Evolutionary conservation across 2,797 vertebrate genomes (phyloP).

Genomic region (Mastacembelus armatus): DNA sequence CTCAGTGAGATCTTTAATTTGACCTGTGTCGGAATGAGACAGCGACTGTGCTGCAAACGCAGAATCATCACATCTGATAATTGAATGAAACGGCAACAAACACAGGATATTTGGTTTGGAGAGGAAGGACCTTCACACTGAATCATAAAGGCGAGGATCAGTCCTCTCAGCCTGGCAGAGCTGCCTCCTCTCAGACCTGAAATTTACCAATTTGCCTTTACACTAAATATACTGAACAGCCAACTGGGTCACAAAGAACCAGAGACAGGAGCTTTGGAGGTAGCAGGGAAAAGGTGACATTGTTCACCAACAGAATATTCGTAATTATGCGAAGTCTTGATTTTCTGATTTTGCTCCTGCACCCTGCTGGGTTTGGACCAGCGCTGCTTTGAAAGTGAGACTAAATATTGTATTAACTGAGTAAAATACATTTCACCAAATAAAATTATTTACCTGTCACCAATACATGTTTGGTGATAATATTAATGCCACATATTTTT

Average conservation of each 20-base stretch:
- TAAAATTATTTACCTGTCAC: not conserved
- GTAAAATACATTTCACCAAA: not conserved
- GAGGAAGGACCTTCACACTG: not conserved
- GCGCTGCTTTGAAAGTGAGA: too few relatives aligned
- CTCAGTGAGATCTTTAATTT: not conserved
- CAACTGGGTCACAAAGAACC: not conserved
- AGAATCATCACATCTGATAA: not conserved
- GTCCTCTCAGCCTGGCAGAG: not conserved
- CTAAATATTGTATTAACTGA: too few relatives aligned
- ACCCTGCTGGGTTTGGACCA: too few relatives aligned
- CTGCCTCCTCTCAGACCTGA: not conserved
- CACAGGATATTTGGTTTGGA: not conserved
- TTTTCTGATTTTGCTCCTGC: too few relatives aligned
- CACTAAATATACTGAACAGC: not conserved
- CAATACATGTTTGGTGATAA: too few relatives aligned
- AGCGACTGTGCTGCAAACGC: constrained; percentile 1
- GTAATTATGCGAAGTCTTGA: not conserved
- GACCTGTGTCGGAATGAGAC: constrained; percentile 21
- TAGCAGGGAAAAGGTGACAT: not conserved
- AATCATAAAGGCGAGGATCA: not conserved
- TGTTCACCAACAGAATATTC: not conserved
- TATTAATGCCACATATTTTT: too few relatives aligned
- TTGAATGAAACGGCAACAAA: not conserved
- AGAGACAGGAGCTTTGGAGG: not conserved
- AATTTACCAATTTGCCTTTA: not conserved